phyloP scores from a whole-genome alignment of 2,888 invertebrate species.

The Phymatocera aterrima region DNA sequence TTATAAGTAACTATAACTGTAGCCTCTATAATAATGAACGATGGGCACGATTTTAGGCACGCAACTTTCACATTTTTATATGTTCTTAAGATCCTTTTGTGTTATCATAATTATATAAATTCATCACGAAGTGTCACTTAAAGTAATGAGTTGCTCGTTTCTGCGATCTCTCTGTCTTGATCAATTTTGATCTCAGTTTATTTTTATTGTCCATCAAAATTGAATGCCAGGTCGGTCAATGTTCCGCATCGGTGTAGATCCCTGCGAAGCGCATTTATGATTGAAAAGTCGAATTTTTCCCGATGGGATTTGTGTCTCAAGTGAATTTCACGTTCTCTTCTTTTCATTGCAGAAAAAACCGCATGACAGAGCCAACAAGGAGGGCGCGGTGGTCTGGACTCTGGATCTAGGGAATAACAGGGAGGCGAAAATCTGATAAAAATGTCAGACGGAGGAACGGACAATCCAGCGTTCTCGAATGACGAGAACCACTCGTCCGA shows the following conservation, averaged over 20 bases:
- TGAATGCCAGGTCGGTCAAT: neutral
- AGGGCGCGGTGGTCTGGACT: constrained; percentile 51
- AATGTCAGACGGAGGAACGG: constrained; percentile 62
- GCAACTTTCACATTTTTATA: constrained; percentile 32
- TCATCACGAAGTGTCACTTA: constrained; percentile 12
- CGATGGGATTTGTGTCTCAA: neutral
- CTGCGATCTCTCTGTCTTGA: neutral
- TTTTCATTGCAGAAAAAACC: constrained; percentile 60
- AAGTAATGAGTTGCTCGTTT: neutral
- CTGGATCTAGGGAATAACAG: constrained; percentile 26
- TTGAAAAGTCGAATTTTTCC: too few relatives aligned
- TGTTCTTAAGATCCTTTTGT: constrained; percentile 9
- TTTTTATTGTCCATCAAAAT: constrained; percentile 2
- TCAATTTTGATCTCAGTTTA: neutral
- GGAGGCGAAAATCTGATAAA: constrained; percentile 54
- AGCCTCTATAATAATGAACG: neutral
- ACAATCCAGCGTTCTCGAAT: constrained; percentile 71
- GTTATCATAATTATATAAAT: constrained; percentile 28
- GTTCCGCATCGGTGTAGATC: neutral
- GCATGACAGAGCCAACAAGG: constrained; percentile 62
- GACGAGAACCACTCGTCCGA: constrained; percentile 59
- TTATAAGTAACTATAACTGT: constrained; percentile 10
- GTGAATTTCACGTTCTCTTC: neutral
- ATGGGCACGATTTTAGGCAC: neutral
- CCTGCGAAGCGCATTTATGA: too few relatives aligned